Evolutionary conservation across 2,888 invertebrate species (phyloP).

Genomic region (Pseudococcus longispinus): DNA sequence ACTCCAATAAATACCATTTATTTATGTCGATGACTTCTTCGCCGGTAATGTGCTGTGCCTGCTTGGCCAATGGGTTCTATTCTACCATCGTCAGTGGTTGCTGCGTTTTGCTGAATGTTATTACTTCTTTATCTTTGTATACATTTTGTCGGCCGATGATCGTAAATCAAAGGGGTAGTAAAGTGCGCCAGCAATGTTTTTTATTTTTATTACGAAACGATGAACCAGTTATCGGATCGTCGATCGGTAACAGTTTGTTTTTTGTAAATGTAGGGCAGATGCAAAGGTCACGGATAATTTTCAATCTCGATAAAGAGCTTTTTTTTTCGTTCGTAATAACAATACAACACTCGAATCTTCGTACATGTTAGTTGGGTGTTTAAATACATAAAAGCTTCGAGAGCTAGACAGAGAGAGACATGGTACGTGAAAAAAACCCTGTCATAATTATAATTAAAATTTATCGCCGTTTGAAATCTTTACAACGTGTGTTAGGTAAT

Average conservation of each 20-base stretch:
- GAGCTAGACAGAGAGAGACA: neutral
- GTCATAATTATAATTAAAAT: constrained; percentile 35
- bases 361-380: neutral
- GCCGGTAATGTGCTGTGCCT: neutral
- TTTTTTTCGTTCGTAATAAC: neutral
- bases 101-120: constrained; percentile 10
- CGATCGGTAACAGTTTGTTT: constrained; percentile 23
- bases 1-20: constrained; percentile 39
- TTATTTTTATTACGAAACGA: constrained; percentile 13
- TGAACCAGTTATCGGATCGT: constrained; percentile 20
- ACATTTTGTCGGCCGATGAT: constrained; percentile 18
- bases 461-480: neutral
- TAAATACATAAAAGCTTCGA: neutral
- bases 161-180: constrained; percentile 39
- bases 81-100: neutral
- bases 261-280: neutral
- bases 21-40: constrained; percentile 39
- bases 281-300: constrained; percentile 39
- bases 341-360: constrained; percentile 6
- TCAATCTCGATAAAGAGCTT: constrained; percentile 14
- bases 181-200: neutral
- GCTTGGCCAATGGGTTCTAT: neutral
- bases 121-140: constrained; percentile 26
- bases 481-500: constrained; percentile 28
- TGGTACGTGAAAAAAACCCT: neutral